A percentile compares a stretch with the other conserved stretches of the same genome.
These are phyloP conservation scores for Upupa epops DNA, from an alignment of 2,113 vertebrate genomes.

Conservation along the genomic window DNA sequence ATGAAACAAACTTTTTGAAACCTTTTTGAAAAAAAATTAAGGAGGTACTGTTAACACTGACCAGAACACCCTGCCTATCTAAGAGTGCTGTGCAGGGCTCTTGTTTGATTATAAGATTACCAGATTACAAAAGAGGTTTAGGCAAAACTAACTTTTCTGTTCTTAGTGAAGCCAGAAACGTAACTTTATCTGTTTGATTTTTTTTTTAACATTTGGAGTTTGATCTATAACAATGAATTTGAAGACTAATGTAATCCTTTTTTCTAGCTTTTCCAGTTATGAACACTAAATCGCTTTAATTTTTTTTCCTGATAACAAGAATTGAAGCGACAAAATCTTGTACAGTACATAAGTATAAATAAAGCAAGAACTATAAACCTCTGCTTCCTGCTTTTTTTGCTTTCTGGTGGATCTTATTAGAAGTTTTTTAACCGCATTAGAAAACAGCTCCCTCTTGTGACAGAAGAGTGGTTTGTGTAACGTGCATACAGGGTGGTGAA, in stretches of 20 bases:
- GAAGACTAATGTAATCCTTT: not conserved
- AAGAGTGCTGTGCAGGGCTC: not conserved
- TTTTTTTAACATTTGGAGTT: not conserved
- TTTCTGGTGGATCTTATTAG: not conserved
- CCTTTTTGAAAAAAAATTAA: not conserved
- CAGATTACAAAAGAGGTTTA: not conserved
- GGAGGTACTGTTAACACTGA: not conserved
- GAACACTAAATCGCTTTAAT: not conserved
- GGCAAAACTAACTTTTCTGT: not conserved
- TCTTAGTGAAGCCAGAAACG: not conserved
- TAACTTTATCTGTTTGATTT: not conserved
- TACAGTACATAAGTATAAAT: not conserved
- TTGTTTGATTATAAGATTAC: not conserved
- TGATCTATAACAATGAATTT: not conserved
- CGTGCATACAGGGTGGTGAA: not conserved
- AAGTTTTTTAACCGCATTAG: not conserved
- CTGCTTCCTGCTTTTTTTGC: not conserved
- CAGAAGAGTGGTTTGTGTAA: not conserved
- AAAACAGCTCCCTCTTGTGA: constrained; percentile 76
- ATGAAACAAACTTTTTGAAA: not conserved
- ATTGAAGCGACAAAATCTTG: not conserved
- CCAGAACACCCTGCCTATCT: not conserved
- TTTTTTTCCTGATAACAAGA: constrained; percentile 6
- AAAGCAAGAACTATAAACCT: not conserved
- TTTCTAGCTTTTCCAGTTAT: not conserved